Conservation (phyloP, 2,888 invertebrate genomes). For the Xylophagus ater region DNA sequence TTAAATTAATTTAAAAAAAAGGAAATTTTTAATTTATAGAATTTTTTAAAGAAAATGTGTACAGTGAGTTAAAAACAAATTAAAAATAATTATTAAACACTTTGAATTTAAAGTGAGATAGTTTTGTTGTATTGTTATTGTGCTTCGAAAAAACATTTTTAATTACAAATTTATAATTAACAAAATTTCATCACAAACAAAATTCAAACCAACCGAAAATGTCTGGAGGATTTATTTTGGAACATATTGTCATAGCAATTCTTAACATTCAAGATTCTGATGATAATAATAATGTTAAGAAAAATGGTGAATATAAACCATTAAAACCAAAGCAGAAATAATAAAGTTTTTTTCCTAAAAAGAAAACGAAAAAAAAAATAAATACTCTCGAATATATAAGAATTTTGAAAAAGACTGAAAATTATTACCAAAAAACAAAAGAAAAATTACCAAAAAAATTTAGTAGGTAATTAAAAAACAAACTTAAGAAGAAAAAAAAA, state of each 20-base stretch:
- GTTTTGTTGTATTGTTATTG: neutral
- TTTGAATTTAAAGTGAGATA: too few relatives aligned
- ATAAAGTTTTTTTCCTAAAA: slow-evolving; percentile 13
- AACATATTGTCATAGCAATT: slow-evolving; percentile 33
- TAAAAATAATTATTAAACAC: too few relatives aligned
- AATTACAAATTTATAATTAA: too few relatives aligned
- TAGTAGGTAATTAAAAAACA: too few relatives aligned
- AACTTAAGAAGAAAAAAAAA: too few relatives aligned
- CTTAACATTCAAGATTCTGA: slow-evolving; percentile 23
- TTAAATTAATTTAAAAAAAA: slow-evolving; percentile 1
- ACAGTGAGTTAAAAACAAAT: slow-evolving; percentile 9
- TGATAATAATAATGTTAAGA: slow-evolving; percentile 15
- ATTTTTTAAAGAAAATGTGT: slow-evolving; percentile 10
- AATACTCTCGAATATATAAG: slow-evolving; percentile 5
- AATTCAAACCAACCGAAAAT: too few relatives aligned
- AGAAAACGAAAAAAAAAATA: slow-evolving; percentile 11
- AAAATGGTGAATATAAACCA: slow-evolving; percentile 11
- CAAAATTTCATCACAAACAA: too few relatives aligned
- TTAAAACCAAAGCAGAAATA: slow-evolving; percentile 18
- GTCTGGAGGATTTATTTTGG: slow-evolving; percentile 37
- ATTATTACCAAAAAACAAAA: slow-evolving; percentile 2
- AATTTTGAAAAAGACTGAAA: slow-evolving; percentile 7
- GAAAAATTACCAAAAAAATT: slow-evolving; percentile 2
- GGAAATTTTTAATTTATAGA: slow-evolving; percentile 1
- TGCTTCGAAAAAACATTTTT: slow-evolving; percentile 5